Conservation (phyloP, 2,113 vertebrate species). For the Columba janthina region DNA sequence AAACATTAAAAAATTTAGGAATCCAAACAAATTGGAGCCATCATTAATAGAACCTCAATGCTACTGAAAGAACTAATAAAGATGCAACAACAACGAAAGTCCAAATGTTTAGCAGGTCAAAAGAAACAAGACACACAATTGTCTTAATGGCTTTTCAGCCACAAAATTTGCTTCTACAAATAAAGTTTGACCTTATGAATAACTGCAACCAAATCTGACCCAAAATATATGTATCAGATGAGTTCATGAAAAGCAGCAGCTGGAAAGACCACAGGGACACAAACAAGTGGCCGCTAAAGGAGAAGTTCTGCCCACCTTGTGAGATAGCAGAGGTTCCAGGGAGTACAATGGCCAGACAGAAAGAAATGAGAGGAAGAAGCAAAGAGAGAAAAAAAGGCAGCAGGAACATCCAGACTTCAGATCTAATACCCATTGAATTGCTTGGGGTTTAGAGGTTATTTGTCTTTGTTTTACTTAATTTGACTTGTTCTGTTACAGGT, state of each 20-base stretch:
- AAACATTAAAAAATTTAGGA: not conserved
- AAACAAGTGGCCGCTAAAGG: not conserved
- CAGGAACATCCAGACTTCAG: not conserved
- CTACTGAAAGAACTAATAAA: not conserved
- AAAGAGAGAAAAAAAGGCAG: not conserved
- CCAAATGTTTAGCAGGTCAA: not conserved
- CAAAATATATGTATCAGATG: not conserved
- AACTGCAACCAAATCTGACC: not conserved
- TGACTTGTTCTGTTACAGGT: not conserved
- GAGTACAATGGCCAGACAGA: not conserved
- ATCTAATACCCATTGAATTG: not conserved
- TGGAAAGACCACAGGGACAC: not conserved
- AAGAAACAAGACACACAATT: not conserved
- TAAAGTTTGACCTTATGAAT: not conserved
- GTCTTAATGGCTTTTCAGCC: not conserved
- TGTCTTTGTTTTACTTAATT: not conserved
- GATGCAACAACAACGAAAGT: not conserved
- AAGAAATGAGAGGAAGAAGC: not conserved
- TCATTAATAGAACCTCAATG: not conserved
- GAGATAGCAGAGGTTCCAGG: not conserved
- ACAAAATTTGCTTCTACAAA: not conserved
- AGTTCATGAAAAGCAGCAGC: not conserved
- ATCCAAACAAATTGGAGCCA: not conserved
- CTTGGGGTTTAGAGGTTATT: not conserved
- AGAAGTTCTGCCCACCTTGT: not conserved